Percentiles rank a stretch among this genome's conserved stretches.
These are phyloP conservation scores for Telmatherina bonti DNA, from an alignment of 2,797 vertebrate genomes.

Conservation along the genomic window DNA sequence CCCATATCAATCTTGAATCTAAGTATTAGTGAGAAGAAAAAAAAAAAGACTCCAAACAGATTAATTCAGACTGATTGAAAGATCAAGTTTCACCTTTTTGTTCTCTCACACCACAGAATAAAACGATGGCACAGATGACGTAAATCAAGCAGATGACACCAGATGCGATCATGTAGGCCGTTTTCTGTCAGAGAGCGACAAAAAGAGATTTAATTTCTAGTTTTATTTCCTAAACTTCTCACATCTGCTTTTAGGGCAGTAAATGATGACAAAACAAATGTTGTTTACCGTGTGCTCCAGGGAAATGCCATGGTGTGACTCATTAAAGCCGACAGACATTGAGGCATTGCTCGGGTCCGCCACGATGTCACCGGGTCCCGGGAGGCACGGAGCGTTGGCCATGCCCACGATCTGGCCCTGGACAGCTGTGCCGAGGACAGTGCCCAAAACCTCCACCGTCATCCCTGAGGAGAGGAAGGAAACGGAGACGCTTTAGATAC, in stretches of 20 bases:
- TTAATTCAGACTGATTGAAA: neutral
- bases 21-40: neutral
- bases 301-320: constrained; percentile 73
- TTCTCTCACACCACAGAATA: constrained; percentile 89
- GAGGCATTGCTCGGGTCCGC: constrained; percentile 24
- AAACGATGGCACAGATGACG: constrained; percentile 88
- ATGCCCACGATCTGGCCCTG: constrained; percentile 97
- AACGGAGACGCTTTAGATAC: neutral
- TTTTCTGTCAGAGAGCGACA: constrained; percentile 78
- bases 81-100: constrained; percentile 84
- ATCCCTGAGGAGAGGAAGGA: constrained; percentile 84
- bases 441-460: constrained; percentile 96
- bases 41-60: neutral
- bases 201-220: neutral
- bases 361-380: constrained; percentile 11
- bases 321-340: constrained; percentile 65
- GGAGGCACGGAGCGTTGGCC: constrained; percentile 86
- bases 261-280: too few species aligned
- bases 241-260: neutral
- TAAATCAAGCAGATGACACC: constrained; percentile 92
- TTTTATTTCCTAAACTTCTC: too few species aligned
- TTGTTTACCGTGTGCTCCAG: constrained; percentile 86
- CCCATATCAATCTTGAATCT: too few species aligned
- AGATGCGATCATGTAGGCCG: constrained; percentile 92
- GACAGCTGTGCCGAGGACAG: constrained; percentile 92